phyloP scores from a whole-genome alignment of 2,113 vertebrate genomes.

The Colistium nudipinnis region DNA sequence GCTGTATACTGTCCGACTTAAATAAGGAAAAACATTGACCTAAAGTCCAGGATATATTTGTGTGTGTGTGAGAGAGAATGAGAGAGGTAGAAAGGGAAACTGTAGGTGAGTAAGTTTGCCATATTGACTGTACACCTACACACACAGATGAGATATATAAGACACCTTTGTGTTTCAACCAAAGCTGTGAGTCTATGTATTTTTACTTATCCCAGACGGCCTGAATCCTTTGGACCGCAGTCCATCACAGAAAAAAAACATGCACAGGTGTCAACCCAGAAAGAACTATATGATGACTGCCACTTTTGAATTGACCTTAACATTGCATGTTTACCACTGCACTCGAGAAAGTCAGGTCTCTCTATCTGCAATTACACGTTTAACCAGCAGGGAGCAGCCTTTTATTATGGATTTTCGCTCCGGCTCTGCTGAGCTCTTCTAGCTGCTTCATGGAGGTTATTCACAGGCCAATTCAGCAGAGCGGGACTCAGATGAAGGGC shows the following conservation, averaged over 20 bases:
- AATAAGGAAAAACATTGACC: slow-evolving; percentile 1
- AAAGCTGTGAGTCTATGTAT: background rate
- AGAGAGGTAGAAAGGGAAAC: slow-evolving; percentile 2
- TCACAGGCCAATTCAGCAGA: slow-evolving; percentile 58
- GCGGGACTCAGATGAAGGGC: background rate
- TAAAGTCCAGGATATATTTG: slow-evolving; percentile 12
- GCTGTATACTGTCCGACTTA: slow-evolving; percentile 17
- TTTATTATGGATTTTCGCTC: slow-evolving; percentile 30
- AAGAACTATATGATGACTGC: background rate
- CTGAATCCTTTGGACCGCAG: slow-evolving; percentile 12
- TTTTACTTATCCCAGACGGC: slow-evolving; percentile 10
- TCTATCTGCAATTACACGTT: slow-evolving; percentile 39
- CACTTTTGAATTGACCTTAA: background rate
- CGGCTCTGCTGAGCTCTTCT: slow-evolving; percentile 5
- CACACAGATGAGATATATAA: background rate
- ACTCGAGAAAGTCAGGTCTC: background rate
- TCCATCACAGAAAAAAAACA: background rate
- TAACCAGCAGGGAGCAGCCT: slow-evolving; percentile 67
- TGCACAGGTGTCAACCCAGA: background rate
- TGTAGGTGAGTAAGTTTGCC: slow-evolving; percentile 13
- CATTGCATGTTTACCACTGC: background rate
- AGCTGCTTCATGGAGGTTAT: slow-evolving; percentile 28
- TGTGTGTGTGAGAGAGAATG: background rate
- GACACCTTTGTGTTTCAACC: background rate
- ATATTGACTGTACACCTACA: slow-evolving; percentile 14